Evolutionary conservation across 2,797 vertebrate species (phyloP), one percentile per base, ranked within the genome.

Genomic region (Darevskia mixta): DNA sequence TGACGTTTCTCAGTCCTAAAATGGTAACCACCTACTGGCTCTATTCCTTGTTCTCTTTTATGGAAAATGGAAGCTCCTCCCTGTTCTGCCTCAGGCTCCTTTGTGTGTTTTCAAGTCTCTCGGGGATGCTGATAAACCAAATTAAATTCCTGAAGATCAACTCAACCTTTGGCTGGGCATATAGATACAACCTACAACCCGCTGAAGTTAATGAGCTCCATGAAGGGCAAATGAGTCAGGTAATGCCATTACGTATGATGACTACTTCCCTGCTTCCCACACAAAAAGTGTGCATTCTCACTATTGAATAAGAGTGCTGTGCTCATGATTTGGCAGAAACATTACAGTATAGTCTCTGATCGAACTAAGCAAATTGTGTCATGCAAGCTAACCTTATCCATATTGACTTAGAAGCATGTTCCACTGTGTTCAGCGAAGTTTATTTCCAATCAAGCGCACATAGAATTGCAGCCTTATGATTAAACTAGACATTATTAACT

Each of bases 1-100:
- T 89, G 76, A 90, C 38, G 91, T 78, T 41, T 83, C 69, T 0
- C 82, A 88, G 90, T 84, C 23, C 32, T 84, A 79, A 90, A 38
- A 45, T 77, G 83, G n/a, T 55, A 91, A 58, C 35, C 41, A 82
- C 1, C 2, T 0, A 2, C 78, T 66, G 80, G 43, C 15, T 91
- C 29, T 27, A 79, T 83, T 76, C 8, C 87, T 73, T 79, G 32
- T 27, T n/a, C 35, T 81, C 2, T 55, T 32, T 9, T 25, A 32
- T 41, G 69, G 90, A 79, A 91, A 87, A 90, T 4, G 6, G 1
- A 55, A 23, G n/a, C 35, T 3, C 29, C 87, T 88, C 77, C 11
- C 13, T 78, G 38, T 85, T 90, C 67, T 58, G 72, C 38, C 11
- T 91, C 43, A 76, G 58, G 17, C 11, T 23, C 75, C 29, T 85